These are phyloP conservation scores for Neodon shergylaensis DNA, from an alignment of 2,113 vertebrate genomes.

Conservation along the genomic window DNA sequence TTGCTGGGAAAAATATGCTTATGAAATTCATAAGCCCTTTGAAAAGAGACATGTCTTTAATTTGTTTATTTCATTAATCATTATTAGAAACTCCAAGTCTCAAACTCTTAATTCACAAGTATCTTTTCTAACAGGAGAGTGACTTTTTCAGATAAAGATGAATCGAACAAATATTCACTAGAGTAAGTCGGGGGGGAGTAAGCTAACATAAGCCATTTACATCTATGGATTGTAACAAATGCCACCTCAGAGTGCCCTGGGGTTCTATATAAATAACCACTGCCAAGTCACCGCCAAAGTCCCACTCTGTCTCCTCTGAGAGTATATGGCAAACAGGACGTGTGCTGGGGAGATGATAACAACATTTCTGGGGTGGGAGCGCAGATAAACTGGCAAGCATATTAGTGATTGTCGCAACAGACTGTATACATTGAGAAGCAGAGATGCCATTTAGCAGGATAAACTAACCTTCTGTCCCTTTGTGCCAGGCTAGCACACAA, in stretches of 20 bases:
- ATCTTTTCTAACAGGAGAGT: neutral
- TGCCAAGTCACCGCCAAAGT: neutral
- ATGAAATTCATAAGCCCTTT: neutral
- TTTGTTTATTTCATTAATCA: neutral
- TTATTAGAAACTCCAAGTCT: neutral
- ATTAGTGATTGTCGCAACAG: neutral
- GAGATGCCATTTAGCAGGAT: neutral
- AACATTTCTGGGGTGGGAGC: neutral
- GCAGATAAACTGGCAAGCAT: neutral
- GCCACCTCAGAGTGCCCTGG: neutral
- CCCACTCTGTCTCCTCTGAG: neutral
- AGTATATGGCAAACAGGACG: neutral
- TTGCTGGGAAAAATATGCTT: neutral
- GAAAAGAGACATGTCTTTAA: rapidly evolving
- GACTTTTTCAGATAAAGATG: neutral
- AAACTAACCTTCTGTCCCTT: neutral
- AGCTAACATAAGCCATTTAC: neutral
- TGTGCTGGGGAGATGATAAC: neutral
- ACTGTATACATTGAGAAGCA: neutral
- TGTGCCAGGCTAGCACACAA: neutral
- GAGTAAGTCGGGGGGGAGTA: neutral
- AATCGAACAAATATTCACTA: neutral
- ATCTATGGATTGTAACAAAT: neutral
- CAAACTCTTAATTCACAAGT: neutral
- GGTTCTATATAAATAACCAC: neutral